Evolutionary conservation across 2,113 vertebrate genomes (phyloP), one percentile per base, ranked within the genome.

Genomic region (Ahaetulla prasina): DNA sequence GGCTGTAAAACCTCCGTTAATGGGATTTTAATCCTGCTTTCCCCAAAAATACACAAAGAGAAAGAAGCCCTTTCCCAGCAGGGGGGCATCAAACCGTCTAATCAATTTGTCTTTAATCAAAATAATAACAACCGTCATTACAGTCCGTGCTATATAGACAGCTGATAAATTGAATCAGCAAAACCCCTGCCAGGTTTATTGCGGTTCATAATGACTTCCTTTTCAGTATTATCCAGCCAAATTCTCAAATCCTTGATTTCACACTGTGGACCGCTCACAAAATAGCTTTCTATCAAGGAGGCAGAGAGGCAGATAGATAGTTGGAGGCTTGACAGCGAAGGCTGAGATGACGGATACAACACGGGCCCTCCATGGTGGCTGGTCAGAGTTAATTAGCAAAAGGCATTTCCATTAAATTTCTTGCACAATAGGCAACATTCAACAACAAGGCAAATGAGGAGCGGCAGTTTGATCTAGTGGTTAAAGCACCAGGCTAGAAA

Each of bases 211-310:
- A 93, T 23, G 25, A 23, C 22, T 92, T 93, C 85, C 25, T 47
- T 35, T 12, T 55, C 9, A 35, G 27, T 39, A 90, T 80, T n/a
- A 85, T 3, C 84, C 49, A 57, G 90, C 63, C 14, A 68, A 80
- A 10, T 63, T 93, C 90, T 63, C 80, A 95, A 91, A 90, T 43
- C 89, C 93, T 92, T 35, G 63, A 68, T 68, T 68, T 68, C 63
- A 68, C 63, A 68, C 68, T 9, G 68, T 20, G 35, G 68, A 39
- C 68, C 74, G 3, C 35, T 80, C 35, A 43, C 35, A 43, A 80
- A 43, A 80, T 22, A 43, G 20, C 74, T 22, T 80, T 9, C 18
- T 43, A 43, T 10, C 18, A 22, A 43, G 74, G 16, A 80, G 18
- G 35, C 68, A 35, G 63, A 74, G 6, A 35, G 30, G 12, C 63